Evolutionary conservation across 1,140 invertebrate species (phyloP).

Genomic region (Caenorhabditis remanei): DNA sequence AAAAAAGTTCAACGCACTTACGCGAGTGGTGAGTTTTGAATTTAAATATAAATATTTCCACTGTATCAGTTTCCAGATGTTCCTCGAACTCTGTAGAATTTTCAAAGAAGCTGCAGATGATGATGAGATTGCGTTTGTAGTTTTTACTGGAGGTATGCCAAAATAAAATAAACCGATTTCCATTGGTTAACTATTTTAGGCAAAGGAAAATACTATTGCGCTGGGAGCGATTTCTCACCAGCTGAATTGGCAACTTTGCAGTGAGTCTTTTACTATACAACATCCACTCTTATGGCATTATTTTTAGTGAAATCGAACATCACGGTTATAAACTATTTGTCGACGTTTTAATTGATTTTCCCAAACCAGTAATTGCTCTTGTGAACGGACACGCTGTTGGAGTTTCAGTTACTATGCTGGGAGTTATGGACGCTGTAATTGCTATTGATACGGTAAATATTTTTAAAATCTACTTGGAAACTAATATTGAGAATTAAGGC

Average conservation of each 20-base stretch:
- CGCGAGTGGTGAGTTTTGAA: background rate
- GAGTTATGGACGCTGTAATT: slow-evolving; percentile 54
- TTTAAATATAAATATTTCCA: background rate
- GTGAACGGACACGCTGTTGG: slow-evolving; percentile 60
- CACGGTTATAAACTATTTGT: slow-evolving; percentile 58
- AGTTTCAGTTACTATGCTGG: slow-evolving; percentile 53
- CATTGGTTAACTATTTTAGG: background rate
- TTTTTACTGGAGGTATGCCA: slow-evolving; percentile 40
- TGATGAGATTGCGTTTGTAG: slow-evolving; percentile 42
- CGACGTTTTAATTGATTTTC: slow-evolving; percentile 54
- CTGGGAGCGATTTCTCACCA: slow-evolving; percentile 57
- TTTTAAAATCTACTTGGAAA: background rate
- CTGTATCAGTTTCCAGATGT: slow-evolving; percentile 19
- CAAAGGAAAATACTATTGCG: slow-evolving; percentile 36
- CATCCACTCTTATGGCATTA: background rate
- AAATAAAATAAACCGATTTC: background rate
- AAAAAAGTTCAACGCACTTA: slow-evolving; percentile 50
- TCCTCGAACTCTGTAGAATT: slow-evolving; percentile 1
- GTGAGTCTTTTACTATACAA: background rate
- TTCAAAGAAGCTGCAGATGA: slow-evolving; percentile 47
- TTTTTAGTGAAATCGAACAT: background rate
- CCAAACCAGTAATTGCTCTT: slow-evolving; percentile 56
- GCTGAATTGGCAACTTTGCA: slow-evolving; percentile 22
- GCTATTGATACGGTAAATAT: slow-evolving; percentile 50
- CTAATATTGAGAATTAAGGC: background rate